Evolutionary conservation across 2,113 vertebrate genomes (phyloP), one percentile per base, ranked within the genome.

Genomic region (Ranitomeya imitator): DNA sequence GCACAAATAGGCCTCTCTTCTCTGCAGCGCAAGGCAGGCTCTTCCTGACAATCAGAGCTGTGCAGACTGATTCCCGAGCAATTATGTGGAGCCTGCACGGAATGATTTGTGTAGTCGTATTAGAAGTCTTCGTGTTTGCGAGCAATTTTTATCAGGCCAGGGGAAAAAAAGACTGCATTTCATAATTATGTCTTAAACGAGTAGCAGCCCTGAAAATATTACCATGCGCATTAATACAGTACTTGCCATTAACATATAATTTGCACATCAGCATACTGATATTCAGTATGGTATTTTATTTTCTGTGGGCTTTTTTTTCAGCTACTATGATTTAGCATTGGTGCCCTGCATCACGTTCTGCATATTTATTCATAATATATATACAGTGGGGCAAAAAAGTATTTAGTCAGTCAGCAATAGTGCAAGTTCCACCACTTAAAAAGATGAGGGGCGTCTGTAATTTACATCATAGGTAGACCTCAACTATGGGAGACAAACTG

Each of bases 31-130:
- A 37, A 81, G 80, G 65, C 78, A 71, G 86, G 23, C 86, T 82
- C 86, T 87, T 82, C 79, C 79, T 82, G 86, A 88, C 86, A 88
- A 83, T 83, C 86, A 82, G 67, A 74, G 86, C 79, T 60, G 67
- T 60, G 80, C 86, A 83, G 77, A 88, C 86, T 88, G 86, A 88
- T 83, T 76, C 80, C 86, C 82, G 86, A 76, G 86, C 86, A 88
- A 87, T 88, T 88, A 83, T 76, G 86, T 83, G 86, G 76, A 83
- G 86, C 86, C 78, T 69, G 86, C 86, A 71, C 86, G 37, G 79
- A 88, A 88, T 88, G 86, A 83, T 88, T 88, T 88, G 86, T 88
- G 86, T 61, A 51, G 67, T 76, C 16, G 54, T 71, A 76, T 86
- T 86, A 80, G 85, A 79, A 86, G 77, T 60, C 78, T 57, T 79